phyloP scores from a whole-genome alignment of 2,888 invertebrate species.

The Himalopsyche kuldschensis region DNA sequence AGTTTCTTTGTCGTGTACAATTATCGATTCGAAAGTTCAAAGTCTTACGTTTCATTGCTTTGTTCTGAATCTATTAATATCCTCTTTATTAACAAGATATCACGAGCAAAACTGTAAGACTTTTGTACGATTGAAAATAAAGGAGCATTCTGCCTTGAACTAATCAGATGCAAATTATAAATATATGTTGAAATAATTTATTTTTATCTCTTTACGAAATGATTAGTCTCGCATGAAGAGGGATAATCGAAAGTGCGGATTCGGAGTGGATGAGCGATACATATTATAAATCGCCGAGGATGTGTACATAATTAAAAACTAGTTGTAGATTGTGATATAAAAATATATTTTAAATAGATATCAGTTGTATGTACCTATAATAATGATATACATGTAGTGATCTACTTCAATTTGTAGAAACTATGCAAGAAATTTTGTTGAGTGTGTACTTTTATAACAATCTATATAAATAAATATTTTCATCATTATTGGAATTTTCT shows the following conservation, averaged over 20 bases:
- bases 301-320: constrained; percentile 4
- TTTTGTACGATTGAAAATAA: not conserved
- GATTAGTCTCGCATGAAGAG: not conserved
- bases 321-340: constrained; percentile 21
- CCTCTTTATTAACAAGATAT: constrained; percentile 29
- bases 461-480: constrained; percentile 32
- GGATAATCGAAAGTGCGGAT: not conserved
- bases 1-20: constrained; percentile 4
- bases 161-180: constrained; percentile 8
- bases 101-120: constrained; percentile 20
- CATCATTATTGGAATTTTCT: not conserved
- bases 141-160: not conserved
- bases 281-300: not conserved
- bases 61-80: constrained; percentile 38
- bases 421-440: constrained; percentile 13
- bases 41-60: not conserved
- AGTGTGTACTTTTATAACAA: constrained; percentile 27
- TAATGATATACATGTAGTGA: not conserved
- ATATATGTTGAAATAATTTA: constrained; percentile 6
- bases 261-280: not conserved
- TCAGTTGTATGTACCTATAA: constrained; percentile 19
- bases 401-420: constrained; percentile 10
- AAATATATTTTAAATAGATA: constrained; percentile 8
- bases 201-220: not conserved
- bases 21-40: constrained; percentile 1